Conservation (phyloP, 2,797 vertebrate species). For the Mus spretus region DNA sequence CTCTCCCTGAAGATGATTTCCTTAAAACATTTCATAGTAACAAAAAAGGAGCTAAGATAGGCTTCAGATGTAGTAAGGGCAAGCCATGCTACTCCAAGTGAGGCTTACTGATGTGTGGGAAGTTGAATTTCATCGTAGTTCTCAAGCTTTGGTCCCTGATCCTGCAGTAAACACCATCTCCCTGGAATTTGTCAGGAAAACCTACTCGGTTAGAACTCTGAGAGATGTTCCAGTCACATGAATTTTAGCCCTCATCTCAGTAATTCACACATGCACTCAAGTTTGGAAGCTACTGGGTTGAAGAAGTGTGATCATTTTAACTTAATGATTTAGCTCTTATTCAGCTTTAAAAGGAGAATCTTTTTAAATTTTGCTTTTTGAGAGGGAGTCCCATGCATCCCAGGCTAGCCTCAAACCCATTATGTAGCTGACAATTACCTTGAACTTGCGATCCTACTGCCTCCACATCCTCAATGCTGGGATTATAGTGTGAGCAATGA, state of each 20-base stretch:
- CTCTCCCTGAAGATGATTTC: not conserved
- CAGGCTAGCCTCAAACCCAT: not conserved
- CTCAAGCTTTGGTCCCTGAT: not conserved
- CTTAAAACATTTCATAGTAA: not conserved
- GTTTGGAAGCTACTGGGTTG: not conserved
- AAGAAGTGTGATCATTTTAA: not conserved
- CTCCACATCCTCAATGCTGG: not conserved
- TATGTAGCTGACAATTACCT: not conserved
- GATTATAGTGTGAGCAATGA: not conserved
- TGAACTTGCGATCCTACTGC: not conserved
- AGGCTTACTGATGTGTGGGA: not conserved
- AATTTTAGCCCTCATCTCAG: not conserved
- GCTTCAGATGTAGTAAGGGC: not conserved
- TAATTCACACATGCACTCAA: not conserved
- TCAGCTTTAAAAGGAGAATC: not conserved
- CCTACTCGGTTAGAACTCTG: not conserved
- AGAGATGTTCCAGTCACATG: not conserved
- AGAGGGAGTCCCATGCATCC: not conserved
- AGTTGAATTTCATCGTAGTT: not conserved
- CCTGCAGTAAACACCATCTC: not conserved
- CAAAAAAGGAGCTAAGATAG: not conserved
- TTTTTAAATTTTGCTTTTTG: not conserved
- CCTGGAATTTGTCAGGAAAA: constrained; percentile 6
- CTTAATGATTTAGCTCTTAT: not conserved
- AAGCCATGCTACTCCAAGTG: not conserved